Base-by-base conservation (phyloP, 2,113 vertebrate species). In the Rhipidura dahli region DNA sequence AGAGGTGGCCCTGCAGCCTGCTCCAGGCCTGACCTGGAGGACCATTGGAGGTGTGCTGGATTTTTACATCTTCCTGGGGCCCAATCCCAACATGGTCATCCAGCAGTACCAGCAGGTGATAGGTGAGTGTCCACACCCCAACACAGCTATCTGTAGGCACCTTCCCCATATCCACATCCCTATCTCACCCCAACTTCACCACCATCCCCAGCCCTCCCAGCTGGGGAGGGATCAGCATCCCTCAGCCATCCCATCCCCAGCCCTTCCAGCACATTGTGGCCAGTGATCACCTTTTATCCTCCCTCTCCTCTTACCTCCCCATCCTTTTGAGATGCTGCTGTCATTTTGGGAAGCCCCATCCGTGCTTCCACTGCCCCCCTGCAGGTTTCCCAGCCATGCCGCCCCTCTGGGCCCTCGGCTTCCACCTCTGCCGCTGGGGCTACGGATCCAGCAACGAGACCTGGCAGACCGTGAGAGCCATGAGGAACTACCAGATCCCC, bases 391-490 rank as follows among this genome's bases (percentile, higher is more conserved):
- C 99, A 2, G 97, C 98, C 19, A 99, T 99, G 98, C 99, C 99
- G 0, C 90, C 98, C 28, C 97, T 98, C 88, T 99, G 99, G 99
- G 98, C 98, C 0, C 93, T 99, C 1, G 99, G 99, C 7, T 99
- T 98, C 96, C 99, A 99, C 49, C 98, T 99, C 56, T 99, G 99
- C 92, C 98, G 99, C 85, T 99, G 99, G 99, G 99, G 99, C 31
- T 99, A 98, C 3, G 70, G 96, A 39, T 97, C 98, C 16, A 99
- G 98, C 84, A 97, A 98, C 1, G 91, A 95, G 23, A 99, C 98
- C 26, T 99, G 98, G 99, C 97, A 98, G 40, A 96, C 97, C 0
- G 98, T 98, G 44, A 98, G 96, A 93, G 97, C 94, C 68, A 97
- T 99, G 98, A 98, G 99, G 93, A 97, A 96, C 88, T 97, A 97